phyloP scores from a whole-genome alignment of 2,797 vertebrate genomes.

The Nannoperca australis region DNA sequence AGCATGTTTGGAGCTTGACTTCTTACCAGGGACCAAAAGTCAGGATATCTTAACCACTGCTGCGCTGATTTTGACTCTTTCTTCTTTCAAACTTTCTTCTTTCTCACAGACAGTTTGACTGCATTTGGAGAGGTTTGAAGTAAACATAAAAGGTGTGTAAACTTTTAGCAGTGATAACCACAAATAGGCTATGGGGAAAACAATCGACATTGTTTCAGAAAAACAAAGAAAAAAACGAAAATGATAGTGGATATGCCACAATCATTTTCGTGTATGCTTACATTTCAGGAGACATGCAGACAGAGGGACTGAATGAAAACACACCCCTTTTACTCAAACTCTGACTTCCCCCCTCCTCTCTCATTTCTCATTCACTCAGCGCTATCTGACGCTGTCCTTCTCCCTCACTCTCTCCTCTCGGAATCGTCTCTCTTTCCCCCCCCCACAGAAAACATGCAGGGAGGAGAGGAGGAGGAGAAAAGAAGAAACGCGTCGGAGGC shows the following conservation, averaged over 20 bases:
- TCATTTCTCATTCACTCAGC: constrained; percentile 50
- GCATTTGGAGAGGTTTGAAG: background rate
- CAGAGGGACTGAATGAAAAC: constrained; percentile 57
- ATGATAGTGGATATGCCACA: too few species aligned
- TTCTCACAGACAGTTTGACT: background rate
- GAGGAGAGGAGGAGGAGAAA: constrained; percentile 75
- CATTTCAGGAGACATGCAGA: background rate
- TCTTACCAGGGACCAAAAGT: background rate
- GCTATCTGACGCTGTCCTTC: constrained; percentile 52
- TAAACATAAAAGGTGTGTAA: background rate
- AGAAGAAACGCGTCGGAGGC: constrained; percentile 58
- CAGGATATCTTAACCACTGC: background rate
- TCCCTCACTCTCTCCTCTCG: constrained; percentile 48
- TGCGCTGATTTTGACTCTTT: background rate
- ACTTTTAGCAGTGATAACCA: background rate
- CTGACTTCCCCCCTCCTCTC: constrained; percentile 14
- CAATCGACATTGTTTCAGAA: background rate
- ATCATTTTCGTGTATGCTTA: background rate
- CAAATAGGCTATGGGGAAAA: accelerated
- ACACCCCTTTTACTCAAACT: constrained; percentile 57
- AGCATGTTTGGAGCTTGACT: background rate
- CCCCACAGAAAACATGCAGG: constrained; percentile 79
- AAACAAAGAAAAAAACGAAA: too few species aligned
- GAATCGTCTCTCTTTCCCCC: constrained; percentile 44
- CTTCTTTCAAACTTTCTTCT: too few species aligned